Conservation (phyloP, 2,113 vertebrate genomes). For the Donacobius atricapilla region DNA sequence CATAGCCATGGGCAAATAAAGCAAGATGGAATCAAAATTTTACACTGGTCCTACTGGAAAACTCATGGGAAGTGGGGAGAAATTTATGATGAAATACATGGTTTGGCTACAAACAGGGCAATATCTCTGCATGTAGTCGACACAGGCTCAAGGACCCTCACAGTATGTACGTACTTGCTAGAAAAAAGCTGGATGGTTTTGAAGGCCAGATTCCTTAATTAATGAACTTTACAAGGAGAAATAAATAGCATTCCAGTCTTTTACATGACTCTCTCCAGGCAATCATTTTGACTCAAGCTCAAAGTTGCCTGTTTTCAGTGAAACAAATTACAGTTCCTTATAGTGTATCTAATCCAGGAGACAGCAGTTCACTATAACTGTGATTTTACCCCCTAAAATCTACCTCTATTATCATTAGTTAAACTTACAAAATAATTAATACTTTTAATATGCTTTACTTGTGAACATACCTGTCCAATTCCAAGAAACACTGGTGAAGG, state of each 20-base stretch:
- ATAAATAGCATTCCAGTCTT: background rate
- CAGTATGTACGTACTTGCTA: background rate
- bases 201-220: background rate
- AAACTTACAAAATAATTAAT: background rate
- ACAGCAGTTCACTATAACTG: background rate
- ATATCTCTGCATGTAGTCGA: background rate
- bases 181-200: background rate
- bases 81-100: background rate
- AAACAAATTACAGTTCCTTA: background rate
- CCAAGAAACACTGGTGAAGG: slow-evolving; percentile 71
- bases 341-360: background rate
- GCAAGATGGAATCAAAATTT: background rate
- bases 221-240: background rate
- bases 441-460: background rate
- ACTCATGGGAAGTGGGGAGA: background rate
- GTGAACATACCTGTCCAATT: slow-evolving; percentile 77
- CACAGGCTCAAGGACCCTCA: background rate
- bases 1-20: background rate
- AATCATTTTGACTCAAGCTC: background rate
- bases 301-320: background rate
- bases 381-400: background rate
- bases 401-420: background rate
- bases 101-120: background rate
- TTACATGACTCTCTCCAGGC: background rate
- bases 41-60: background rate